These are phyloP conservation scores for Furnarius figulus DNA, from an alignment of 2,113 vertebrate species.

Conservation along the genomic window DNA sequence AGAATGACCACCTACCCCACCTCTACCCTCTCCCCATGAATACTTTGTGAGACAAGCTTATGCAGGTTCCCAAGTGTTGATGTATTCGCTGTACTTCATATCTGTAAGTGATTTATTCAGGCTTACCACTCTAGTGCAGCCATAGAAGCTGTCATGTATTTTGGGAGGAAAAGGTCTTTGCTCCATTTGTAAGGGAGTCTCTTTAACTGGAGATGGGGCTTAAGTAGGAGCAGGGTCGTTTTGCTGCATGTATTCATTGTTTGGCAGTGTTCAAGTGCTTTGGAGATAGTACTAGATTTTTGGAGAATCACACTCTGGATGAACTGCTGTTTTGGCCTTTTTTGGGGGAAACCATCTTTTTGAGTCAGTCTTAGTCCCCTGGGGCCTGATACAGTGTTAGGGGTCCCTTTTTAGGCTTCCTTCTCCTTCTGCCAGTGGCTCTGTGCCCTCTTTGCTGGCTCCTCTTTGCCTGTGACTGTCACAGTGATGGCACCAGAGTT, in stretches of 20 bases:
- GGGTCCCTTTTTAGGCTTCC: background rate
- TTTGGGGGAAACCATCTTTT: background rate
- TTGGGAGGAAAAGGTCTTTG: background rate
- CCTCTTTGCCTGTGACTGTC: background rate
- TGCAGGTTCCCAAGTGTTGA: background rate
- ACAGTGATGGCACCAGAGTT: background rate
- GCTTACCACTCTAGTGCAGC: background rate
- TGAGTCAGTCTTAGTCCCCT: background rate
- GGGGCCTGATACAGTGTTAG: background rate
- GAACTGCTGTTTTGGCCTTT: background rate
- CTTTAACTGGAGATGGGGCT: background rate
- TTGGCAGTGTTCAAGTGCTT: background rate
- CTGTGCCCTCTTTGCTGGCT: background rate
- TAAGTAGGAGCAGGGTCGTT: background rate
- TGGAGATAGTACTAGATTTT: background rate
- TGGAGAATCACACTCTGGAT: background rate
- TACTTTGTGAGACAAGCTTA: background rate
- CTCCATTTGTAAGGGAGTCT: background rate
- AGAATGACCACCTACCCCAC: background rate
- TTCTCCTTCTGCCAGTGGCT: fast-evolving
- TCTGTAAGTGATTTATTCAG: background rate
- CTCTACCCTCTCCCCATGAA: background rate
- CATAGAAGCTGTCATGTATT: background rate
- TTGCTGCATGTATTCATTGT: background rate
- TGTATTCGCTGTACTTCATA: background rate